Evolutionary conservation across 37 sponge, comb jelly and placozoan species (phyloP).

Genomic region (Aphrocallistes beatrix): DNA sequence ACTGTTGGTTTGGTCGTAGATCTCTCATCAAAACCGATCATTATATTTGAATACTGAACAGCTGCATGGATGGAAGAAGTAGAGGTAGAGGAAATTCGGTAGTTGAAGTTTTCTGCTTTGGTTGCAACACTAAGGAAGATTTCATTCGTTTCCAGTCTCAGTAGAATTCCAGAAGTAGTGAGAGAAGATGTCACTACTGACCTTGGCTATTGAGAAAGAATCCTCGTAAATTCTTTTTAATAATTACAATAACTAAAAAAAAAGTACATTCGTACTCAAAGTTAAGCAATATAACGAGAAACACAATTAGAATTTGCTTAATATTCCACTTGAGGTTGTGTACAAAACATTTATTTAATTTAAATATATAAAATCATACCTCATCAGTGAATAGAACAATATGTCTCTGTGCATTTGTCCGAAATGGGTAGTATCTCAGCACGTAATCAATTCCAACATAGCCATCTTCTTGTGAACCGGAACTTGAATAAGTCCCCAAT

Average conservation of each 20-base stretch:
- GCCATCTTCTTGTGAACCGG: neutral
- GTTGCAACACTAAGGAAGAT: neutral
- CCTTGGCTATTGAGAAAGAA: too few relatives aligned
- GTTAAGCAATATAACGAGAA: too few relatives aligned
- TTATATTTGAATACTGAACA: neutral
- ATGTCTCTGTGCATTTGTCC: neutral
- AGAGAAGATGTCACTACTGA: neutral
- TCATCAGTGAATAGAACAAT: neutral
- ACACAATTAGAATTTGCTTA: too few relatives aligned
- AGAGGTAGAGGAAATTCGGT: neutral
- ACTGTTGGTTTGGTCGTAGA: neutral
- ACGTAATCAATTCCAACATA: neutral
- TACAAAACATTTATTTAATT: too few relatives aligned
- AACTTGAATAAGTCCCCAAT: neutral
- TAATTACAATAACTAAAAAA: too few relatives aligned
- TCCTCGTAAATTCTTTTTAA: neutral
- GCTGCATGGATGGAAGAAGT: neutral
- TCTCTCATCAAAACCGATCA: neutral
- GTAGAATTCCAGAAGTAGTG: neutral
- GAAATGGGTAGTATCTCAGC: neutral
- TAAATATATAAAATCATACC: neutral
- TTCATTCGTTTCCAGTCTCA: neutral
- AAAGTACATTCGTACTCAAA: too few relatives aligned
- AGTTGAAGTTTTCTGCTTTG: neutral
- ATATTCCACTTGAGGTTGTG: too few relatives aligned